Percentiles rank a stretch among this genome's conserved stretches.
Conservation (phyloP, 2,797 vertebrate genomes). For the Epinephelus coioides region DNA sequence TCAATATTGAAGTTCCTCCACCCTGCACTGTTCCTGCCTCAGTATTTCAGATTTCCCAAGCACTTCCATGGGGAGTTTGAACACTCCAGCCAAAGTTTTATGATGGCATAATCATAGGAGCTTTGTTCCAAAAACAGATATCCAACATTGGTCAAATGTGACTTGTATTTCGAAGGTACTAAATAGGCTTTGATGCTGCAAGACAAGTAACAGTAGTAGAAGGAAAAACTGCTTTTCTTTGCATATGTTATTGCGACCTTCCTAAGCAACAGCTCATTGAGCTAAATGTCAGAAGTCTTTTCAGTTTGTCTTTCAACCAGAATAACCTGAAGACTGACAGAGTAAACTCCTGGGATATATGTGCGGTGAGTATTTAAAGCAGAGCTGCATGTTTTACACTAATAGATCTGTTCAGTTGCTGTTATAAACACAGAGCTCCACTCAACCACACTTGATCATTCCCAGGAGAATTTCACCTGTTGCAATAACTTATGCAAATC, state of each 20-base stretch:
- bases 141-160: not conserved
- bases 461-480: slow-evolving; percentile 45
- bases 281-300: slow-evolving; percentile 50
- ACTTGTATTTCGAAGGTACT: not conserved
- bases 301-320: slow-evolving; percentile 44
- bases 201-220: no score
- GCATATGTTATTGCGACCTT: not conserved
- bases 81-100: not conserved
- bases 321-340: slow-evolving; percentile 52
- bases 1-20: not conserved
- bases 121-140: not conserved
- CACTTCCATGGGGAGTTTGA: not conserved
- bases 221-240: not conserved
- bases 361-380: slow-evolving; percentile 67
- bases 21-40: slow-evolving; percentile 4
- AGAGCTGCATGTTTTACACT: slow-evolving; percentile 58
- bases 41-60: not conserved
- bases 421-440: slow-evolving; percentile 29
- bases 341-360: slow-evolving; percentile 54
- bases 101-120: not conserved
- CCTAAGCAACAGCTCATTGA: slow-evolving; percentile 3
- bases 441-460: slow-evolving; percentile 5
- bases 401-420: slow-evolving; percentile 46
- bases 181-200: not conserved
- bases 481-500: slow-evolving; percentile 28